A percentile compares a stretch with the other conserved stretches of the same genome.
These are phyloP conservation scores for Bombus affinis DNA, from an alignment of 1,140 invertebrate species.

Conservation along the genomic window DNA sequence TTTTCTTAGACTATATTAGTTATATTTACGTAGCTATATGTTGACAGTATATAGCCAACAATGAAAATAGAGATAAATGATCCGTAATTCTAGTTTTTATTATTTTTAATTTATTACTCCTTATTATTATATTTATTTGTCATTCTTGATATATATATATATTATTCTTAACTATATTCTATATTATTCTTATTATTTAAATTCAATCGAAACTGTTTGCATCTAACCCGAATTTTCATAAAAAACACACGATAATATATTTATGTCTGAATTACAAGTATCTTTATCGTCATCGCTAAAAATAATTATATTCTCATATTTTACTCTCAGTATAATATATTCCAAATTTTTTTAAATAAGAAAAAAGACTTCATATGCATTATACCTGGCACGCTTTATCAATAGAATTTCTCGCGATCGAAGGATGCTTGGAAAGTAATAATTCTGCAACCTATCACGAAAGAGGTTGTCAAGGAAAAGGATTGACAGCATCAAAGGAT, in stretches of 20 bases:
- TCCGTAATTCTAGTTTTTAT: not conserved
- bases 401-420: not conserved
- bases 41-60: no score
- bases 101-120: no score
- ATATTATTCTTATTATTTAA: no score
- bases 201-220: no score
- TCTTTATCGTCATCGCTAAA: not conserved
- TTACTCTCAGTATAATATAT: not conserved
- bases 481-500: not conserved
- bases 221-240: no score
- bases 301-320: not conserved
- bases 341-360: not conserved
- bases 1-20: not conserved
- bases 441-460: no score
- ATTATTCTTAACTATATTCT: no score
- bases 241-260: no score
- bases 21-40: not conserved
- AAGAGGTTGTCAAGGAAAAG: not conserved
- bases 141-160: no score
- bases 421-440: no score
- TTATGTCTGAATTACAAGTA: not conserved
- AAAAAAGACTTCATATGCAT: not conserved
- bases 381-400: not conserved
- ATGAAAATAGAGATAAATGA: no score
- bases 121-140: no score